Conservation (phyloP, 2,888 invertebrate species). For the Rhaphigaster nebulosa region DNA sequence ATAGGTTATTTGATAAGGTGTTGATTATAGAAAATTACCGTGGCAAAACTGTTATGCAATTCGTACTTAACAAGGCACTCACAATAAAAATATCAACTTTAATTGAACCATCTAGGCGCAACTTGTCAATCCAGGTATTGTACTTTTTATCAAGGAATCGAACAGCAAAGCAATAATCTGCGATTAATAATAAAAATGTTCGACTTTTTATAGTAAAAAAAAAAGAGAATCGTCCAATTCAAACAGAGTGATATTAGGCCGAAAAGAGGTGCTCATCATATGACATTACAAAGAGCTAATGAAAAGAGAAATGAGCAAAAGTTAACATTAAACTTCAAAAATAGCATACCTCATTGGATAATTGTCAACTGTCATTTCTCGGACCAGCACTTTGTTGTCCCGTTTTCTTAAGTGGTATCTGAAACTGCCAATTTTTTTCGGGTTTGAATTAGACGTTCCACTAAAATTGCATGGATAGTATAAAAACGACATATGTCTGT, state of each 20-base stretch:
- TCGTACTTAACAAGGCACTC: no score
- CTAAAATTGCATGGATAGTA: conserved; percentile 25
- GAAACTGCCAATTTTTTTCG: conserved; percentile 36
- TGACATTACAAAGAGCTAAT: neutral
- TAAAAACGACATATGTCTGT: conserved; percentile 14
- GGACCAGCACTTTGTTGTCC: conserved; percentile 13
- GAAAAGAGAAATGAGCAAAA: neutral
- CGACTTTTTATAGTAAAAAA: neutral
- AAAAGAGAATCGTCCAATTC: neutral
- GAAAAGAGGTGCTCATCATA: conserved; percentile 5
- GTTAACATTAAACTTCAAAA: conserved; percentile 31
- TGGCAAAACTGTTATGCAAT: no score
- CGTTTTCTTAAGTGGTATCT: conserved; percentile 19
- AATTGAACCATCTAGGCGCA: neutral
- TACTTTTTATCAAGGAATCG: no score
- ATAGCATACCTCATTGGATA: conserved; percentile 40
- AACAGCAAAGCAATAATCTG: neutral
- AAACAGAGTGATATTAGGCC: neutral
- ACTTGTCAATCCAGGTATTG: neutral
- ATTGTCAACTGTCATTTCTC: neutral
- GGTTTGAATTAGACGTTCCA: conserved; percentile 22
- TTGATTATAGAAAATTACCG: no score
- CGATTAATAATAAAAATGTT: neutral
- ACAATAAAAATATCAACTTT: no score
- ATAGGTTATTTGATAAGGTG: no score